Evolutionary conservation across 30 jellyfish, hydroid and myxozoan species (phyloP), one percentile per base, ranked within the genome.

Genomic region (Turritopsis dohrnii): DNA sequence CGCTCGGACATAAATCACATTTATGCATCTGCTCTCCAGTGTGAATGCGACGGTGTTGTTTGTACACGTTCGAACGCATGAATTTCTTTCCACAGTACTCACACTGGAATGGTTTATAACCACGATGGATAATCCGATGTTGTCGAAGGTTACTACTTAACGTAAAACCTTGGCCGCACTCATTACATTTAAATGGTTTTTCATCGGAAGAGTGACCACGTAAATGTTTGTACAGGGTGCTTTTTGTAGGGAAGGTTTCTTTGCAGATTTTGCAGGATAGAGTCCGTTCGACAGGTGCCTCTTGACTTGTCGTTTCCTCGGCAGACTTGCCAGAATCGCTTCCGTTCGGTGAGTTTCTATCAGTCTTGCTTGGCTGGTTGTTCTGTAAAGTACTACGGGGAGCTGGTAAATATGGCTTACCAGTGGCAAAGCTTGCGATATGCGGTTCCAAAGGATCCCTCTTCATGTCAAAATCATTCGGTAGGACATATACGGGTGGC

Each of bases 21-120:
- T 94, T 94, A 81, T 94, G 96, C 99, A 94, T 94, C 84, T 94
- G 95, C 85, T 94, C 99, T 9, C 99, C 99, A 21, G 99, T 94
- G 77, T 94, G 99, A 18, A 94, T 94, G 31, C 99, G 82, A 19
- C 99, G 82, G 69, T 94, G 99, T 84, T 94, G 99, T 85, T 94
- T 94, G 87, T 94, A 94, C 8, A 94, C 99, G 75, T 94, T 94
- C 16, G 99, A 94, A 74, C 99, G 79, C 99, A 94, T 94, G 83
- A 94, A 94, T 79, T 94, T 94, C 88, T 94, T 94, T 76, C 99
- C 99, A 53, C 99, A 94, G 79, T 84, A 94, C 83, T 94, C 99
- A 52, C 99, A 94, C 72, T 94, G 99, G 54, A 94, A 94, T 16
- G 99, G 99, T 79, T 94, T 94, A 85, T 94, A 94, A 24, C 99